phyloP scores from a whole-genome alignment of 2,888 invertebrate species.

The Exocentrus adspersus region DNA sequence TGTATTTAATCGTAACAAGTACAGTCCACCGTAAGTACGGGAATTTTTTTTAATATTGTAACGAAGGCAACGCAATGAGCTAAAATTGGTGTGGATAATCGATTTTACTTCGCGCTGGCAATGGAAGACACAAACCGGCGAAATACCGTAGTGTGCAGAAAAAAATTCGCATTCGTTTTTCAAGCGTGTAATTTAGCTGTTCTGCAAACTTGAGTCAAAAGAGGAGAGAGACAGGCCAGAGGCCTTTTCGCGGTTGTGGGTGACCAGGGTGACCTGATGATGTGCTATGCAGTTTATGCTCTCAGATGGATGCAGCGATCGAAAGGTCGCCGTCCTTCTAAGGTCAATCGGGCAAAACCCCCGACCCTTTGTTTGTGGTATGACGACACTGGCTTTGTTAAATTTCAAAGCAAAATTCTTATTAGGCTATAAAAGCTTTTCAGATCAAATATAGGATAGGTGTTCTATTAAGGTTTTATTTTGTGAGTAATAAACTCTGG shows the following conservation, averaged over 20 bases:
- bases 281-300: neutral
- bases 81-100: neutral
- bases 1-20: neutral
- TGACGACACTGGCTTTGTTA: too few species aligned
- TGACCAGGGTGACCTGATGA: slow-evolving; percentile 14
- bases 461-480: too few species aligned
- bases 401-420: too few species aligned
- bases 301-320: neutral
- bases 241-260: slow-evolving; percentile 14
- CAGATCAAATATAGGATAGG: too few species aligned
- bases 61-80: neutral
- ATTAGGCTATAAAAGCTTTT: too few species aligned
- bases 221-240: too few species aligned
- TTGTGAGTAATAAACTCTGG: too few species aligned
- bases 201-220: too few species aligned
- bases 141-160: neutral
- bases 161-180: slow-evolving; percentile 9
- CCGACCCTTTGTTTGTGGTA: slow-evolving; percentile 6
- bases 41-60: neutral
- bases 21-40: neutral
- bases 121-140: neutral
- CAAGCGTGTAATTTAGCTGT: slow-evolving; percentile 5
- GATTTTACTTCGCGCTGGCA: neutral
- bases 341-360: slow-evolving; percentile 6
- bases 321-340: slow-evolving; percentile 20